These are phyloP conservation scores for Scaptomyza montana DNA, from an alignment of 1,140 invertebrate genomes.

Conservation along the genomic window DNA sequence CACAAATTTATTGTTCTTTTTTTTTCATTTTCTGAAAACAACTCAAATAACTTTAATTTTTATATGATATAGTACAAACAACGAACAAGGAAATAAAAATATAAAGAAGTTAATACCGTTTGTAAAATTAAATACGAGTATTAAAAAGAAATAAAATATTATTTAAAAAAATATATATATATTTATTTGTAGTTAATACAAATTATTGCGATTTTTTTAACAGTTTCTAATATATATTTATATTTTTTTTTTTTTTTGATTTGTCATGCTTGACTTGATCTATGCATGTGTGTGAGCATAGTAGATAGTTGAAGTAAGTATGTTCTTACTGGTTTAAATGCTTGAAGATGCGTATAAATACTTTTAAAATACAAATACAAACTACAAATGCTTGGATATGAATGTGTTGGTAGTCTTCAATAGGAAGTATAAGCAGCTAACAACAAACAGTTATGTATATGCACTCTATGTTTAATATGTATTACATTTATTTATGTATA, in stretches of 20 bases:
- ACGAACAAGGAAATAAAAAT: constrained; percentile 27
- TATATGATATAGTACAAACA: constrained; percentile 8
- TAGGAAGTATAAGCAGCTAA: constrained; percentile 81
- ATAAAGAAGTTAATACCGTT: constrained; percentile 17
- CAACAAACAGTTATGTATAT: constrained; percentile 76
- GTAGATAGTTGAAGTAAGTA: constrained; percentile 16
- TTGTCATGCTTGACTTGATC: constrained; percentile 29
- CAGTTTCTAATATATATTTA: constrained; percentile 15
- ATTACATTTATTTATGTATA: constrained; percentile 52
- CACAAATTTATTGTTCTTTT: constrained; percentile 1
- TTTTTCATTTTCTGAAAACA: constrained; percentile 12
- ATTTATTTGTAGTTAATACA: neutral
- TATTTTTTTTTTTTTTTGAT: constrained; percentile 7
- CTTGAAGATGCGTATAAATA: constrained; percentile 32
- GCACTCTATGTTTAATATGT: constrained; percentile 39
- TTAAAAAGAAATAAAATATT: constrained; percentile 10
- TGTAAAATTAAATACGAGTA: constrained; percentile 25
- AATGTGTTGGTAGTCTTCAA: constrained; percentile 74
- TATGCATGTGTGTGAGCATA: constrained; percentile 17
- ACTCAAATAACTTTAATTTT: constrained; percentile 17
- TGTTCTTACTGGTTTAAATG: constrained; percentile 19
- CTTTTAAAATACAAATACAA: constrained; percentile 52
- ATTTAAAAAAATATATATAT: neutral
- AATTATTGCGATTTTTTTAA: constrained; percentile 23
- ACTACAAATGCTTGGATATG: constrained; percentile 66